These are phyloP conservation scores for Artemia sinica DNA, from an alignment of 2,888 invertebrate species.

Conservation along the genomic window DNA sequence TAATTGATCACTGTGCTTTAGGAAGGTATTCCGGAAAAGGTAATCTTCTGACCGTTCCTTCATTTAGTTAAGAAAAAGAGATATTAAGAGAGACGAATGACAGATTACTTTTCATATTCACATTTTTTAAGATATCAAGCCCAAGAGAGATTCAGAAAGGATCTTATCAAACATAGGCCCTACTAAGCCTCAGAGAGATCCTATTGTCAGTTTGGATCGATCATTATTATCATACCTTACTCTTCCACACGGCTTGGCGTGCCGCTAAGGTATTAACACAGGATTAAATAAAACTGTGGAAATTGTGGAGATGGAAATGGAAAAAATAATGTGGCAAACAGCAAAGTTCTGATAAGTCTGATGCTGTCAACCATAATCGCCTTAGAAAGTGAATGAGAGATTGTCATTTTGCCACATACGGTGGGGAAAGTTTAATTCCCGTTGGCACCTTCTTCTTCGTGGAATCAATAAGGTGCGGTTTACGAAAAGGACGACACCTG, in stretches of 20 bases:
- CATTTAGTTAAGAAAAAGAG: not conserved
- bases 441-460: too few species aligned
- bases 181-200: not conserved
- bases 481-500: too few species aligned
- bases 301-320: conserved; percentile 4
- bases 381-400: conserved; percentile 1
- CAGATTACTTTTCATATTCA: conserved; percentile 7
- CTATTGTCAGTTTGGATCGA: conserved; percentile 2
- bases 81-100: not conserved
- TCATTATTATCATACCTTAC: conserved; percentile 9
- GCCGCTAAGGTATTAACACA: not conserved
- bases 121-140: not conserved
- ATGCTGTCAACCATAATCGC: conserved; percentile 9
- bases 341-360: conserved; percentile 8
- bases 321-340: conserved; percentile 9
- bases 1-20: too few species aligned
- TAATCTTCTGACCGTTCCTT: not conserved
- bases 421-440: too few species aligned
- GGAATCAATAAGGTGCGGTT: too few species aligned
- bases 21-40: too few species aligned
- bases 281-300: not conserved
- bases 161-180: not conserved
- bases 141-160: not conserved
- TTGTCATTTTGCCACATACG: too few species aligned
- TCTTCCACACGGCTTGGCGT: conserved; percentile 13